These are phyloP conservation scores for Dolomedes plantarius DNA, from an alignment of 2,888 invertebrate genomes.

Conservation along the genomic window DNA sequence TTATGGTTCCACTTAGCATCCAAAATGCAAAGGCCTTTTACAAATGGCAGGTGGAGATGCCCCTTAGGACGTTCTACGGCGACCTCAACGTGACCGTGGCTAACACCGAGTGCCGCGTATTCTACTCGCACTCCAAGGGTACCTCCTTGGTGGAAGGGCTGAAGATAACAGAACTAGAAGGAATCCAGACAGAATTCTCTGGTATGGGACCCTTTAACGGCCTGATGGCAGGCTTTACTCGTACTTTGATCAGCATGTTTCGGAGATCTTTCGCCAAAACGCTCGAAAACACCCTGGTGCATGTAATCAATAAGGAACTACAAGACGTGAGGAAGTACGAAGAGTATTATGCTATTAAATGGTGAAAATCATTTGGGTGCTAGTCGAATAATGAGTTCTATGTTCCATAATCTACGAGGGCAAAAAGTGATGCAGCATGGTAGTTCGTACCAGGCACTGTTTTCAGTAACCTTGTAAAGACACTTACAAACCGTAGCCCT, in stretches of 20 bases:
- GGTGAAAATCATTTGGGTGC: too few species aligned
- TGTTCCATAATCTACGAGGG: too few species aligned
- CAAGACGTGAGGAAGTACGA: not conserved
- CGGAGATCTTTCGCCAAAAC: not conserved
- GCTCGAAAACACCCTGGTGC: not conserved
- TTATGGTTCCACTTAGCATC: not conserved
- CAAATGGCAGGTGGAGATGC: slow-evolving; percentile 23
- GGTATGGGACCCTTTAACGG: slow-evolving; percentile 47
- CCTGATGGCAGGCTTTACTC: not conserved
- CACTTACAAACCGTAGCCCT: too few species aligned
- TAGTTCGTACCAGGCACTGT: too few species aligned
- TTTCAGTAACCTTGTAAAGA: too few species aligned
- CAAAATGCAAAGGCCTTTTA: not conserved
- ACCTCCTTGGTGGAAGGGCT: not conserved
- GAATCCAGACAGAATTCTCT: slow-evolving; percentile 31
- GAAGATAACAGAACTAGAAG: slow-evolving; percentile 21
- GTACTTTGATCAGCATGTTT: not conserved
- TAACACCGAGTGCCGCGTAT: not conserved
- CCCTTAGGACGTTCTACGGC: slow-evolving; percentile 2
- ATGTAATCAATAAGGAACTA: slow-evolving; percentile 7
- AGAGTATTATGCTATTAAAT: not conserved
- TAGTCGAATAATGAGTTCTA: too few species aligned
- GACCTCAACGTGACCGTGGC: not conserved
- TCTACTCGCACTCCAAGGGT: not conserved
- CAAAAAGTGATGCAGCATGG: too few species aligned